Conservation (phyloP, 1,140 invertebrate species). For the Argopecten irradians region DNA sequence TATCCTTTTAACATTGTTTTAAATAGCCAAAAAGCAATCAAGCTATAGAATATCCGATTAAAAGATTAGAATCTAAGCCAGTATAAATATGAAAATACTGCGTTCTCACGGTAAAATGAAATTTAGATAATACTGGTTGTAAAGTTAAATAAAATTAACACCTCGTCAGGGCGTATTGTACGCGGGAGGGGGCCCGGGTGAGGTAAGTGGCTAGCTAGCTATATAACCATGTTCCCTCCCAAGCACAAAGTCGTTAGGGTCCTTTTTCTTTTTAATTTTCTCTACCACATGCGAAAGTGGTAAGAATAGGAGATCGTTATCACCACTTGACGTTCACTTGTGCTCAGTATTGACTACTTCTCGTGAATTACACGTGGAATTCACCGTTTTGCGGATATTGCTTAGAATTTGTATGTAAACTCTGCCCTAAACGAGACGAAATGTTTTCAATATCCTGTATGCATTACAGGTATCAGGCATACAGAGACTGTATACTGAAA, state of each 20-base stretch:
- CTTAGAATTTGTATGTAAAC: background rate
- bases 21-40: background rate
- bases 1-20: constrained; percentile 4
- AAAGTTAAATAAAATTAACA: background rate
- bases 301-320: constrained; percentile 9
- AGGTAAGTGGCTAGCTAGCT: background rate
- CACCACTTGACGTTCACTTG: background rate
- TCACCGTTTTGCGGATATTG: background rate
- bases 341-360: background rate
- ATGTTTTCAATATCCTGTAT: background rate
- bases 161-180: background rate
- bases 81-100: background rate
- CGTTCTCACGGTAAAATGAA: constrained; percentile 15
- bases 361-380: background rate
- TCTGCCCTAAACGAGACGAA: background rate
- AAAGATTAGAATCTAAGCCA: background rate
- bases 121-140: background rate
- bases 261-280: constrained; percentile 1
- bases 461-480: background rate
- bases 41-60: constrained; percentile 2
- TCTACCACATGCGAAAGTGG: constrained; percentile 7
- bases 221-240: background rate
- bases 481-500: too few species aligned
- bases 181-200: too few species aligned
- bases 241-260: background rate